Percentiles rank a stretch among this genome's conserved stretches.
Conservation (phyloP, 2,797 vertebrate genomes). For the Spinus olivaceus region DNA sequence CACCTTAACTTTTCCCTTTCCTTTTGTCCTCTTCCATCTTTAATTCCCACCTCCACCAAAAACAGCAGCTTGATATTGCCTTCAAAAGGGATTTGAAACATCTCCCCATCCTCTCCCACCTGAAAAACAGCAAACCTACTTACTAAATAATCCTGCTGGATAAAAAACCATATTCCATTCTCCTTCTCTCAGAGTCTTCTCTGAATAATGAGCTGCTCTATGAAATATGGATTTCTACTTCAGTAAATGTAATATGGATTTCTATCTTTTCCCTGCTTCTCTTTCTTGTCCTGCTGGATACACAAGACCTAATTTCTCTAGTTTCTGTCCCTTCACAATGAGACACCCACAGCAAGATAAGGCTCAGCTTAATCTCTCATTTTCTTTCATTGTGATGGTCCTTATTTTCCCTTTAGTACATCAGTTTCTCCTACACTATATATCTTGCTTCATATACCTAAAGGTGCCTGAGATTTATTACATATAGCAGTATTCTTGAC, state of each 20-base stretch:
- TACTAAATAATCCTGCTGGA: background rate
- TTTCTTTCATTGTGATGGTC: background rate
- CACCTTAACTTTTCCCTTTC: background rate
- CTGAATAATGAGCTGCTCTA: background rate
- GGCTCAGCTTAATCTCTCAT: background rate
- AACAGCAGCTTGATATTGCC: background rate
- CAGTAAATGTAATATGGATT: background rate
- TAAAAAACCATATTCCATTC: background rate
- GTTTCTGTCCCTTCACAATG: background rate
- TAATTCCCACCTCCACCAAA: background rate
- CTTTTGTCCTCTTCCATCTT: background rate
- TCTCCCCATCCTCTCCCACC: background rate
- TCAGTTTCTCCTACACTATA: background rate
- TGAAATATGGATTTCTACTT: background rate
- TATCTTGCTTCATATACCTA: background rate
- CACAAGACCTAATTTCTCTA: background rate
- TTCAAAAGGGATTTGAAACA: background rate
- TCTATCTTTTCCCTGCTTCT: background rate
- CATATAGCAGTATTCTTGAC: background rate
- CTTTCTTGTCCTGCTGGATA: background rate
- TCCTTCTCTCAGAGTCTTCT: background rate
- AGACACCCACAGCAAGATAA: background rate
- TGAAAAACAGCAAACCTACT: background rate
- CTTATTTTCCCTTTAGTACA: background rate
- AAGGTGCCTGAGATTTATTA: background rate